These are phyloP conservation scores for Pachycephala philippinensis DNA, from an alignment of 2,113 vertebrate genomes.

Conservation along the genomic window DNA sequence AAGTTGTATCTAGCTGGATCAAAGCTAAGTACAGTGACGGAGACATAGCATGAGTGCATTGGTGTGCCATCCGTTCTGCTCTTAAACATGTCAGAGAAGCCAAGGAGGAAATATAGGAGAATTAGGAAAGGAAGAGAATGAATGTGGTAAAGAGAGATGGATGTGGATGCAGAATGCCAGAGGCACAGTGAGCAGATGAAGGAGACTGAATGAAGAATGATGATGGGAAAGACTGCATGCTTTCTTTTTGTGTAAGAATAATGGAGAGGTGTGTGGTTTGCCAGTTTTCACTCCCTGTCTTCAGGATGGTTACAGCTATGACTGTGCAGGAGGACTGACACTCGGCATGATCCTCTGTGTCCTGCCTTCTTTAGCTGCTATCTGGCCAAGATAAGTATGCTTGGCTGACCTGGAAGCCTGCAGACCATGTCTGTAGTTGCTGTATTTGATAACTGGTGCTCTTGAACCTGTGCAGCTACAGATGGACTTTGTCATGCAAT, in stretches of 20 bases:
- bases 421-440: background rate
- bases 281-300: background rate
- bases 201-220: background rate
- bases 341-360: background rate
- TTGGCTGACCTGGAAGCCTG: background rate
- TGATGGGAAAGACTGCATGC: background rate
- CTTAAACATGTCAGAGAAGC: background rate
- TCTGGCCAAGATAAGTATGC: rapidly evolving
- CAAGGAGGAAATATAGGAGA: background rate
- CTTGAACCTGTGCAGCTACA: background rate
- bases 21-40: background rate
- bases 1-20: background rate
- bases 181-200: background rate
- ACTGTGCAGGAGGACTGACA: background rate
- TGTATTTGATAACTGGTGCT: background rate
- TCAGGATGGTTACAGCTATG: background rate
- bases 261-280: background rate
- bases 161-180: background rate
- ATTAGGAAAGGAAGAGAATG: background rate
- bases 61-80: background rate
- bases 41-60: background rate
- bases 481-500: background rate
- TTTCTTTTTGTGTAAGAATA: background rate
- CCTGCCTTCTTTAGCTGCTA: background rate
- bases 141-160: background rate